These are phyloP conservation scores for Otis tarda DNA, from an alignment of 2,113 vertebrate genomes.

Conservation along the genomic window DNA sequence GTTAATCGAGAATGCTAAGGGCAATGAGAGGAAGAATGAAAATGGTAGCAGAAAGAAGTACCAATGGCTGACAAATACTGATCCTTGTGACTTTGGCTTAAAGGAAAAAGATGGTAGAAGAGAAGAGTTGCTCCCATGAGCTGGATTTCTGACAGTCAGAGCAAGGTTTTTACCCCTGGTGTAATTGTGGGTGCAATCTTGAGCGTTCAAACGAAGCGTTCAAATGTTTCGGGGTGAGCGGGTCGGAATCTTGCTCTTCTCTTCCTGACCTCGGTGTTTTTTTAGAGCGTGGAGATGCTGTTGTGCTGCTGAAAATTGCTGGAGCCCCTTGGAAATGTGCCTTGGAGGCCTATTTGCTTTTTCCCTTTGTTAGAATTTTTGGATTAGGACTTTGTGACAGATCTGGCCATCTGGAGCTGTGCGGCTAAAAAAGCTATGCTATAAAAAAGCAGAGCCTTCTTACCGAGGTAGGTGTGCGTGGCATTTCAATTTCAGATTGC, in stretches of 20 bases:
- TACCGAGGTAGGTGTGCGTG: conserved; percentile 19
- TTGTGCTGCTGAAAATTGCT: neutral
- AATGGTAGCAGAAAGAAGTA: neutral
- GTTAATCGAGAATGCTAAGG: neutral
- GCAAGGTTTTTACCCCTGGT: neutral
- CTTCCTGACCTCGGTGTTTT: neutral
- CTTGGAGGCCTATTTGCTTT: neutral
- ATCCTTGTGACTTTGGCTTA: neutral
- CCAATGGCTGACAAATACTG: neutral
- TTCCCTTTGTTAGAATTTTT: neutral
- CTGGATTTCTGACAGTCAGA: neutral
- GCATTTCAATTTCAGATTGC: neutral
- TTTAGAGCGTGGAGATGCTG: neutral
- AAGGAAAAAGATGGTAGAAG: neutral
- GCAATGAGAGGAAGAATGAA: neutral
- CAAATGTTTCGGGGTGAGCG: rapidly evolving
- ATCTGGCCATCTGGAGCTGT: neutral
- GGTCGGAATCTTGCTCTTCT: neutral
- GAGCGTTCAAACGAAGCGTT: rapidly evolving
- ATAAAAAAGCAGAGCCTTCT: neutral
- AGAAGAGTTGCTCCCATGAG: neutral
- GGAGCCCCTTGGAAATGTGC: neutral
- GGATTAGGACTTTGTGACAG: neutral
- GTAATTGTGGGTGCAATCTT: neutral
- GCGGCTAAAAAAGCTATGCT: neutral